Percentiles rank a stretch among this genome's conserved stretches.
phyloP scores from a whole-genome alignment of 2,888 invertebrate species.

The Scaeva pyrastri region DNA sequence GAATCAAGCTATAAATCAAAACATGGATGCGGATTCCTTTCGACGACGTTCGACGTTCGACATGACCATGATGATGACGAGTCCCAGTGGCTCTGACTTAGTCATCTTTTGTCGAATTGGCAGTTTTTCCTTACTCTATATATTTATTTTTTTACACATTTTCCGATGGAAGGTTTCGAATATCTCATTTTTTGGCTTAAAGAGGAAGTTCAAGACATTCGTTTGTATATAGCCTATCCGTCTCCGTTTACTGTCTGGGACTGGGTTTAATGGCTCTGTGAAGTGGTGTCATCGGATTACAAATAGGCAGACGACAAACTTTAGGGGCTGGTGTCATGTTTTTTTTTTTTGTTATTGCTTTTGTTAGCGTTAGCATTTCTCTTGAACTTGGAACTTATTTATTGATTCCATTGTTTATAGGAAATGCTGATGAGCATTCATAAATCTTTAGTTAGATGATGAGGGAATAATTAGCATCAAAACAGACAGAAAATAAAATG shows the following conservation, averaged over 20 bases:
- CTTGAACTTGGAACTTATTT: constrained; percentile 67
- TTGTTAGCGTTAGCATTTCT: constrained; percentile 26
- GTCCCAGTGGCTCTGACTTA: constrained; percentile 32
- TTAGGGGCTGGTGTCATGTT: constrained; percentile 25
- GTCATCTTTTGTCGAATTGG: constrained; percentile 36
- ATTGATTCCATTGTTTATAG: constrained; percentile 59
- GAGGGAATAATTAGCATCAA: constrained; percentile 24
- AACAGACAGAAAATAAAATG: not conserved
- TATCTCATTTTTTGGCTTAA: constrained; percentile 6
- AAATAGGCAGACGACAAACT: constrained; percentile 42
- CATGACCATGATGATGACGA: constrained; percentile 30
- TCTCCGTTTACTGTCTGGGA: constrained; percentile 34
- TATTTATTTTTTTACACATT: too few relatives aligned
- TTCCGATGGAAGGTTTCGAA: constrained; percentile 11
- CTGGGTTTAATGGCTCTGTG: constrained; percentile 18
- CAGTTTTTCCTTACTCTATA: too few relatives aligned
- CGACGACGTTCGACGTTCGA: not conserved
- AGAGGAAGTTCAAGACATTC: not conserved
- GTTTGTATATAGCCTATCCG: constrained; percentile 3
- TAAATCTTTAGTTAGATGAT: constrained; percentile 37
- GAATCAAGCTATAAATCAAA: constrained; percentile 64
- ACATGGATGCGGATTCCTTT: constrained; percentile 1
- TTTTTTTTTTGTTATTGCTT: constrained; percentile 27
- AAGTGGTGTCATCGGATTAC: constrained; percentile 49
- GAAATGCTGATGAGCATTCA: constrained; percentile 41